Evolutionary conservation across 1,140 invertebrate genomes (phyloP), one percentile per base, ranked within the genome.

Genomic region (Daktulosphaira vitifoliae): DNA sequence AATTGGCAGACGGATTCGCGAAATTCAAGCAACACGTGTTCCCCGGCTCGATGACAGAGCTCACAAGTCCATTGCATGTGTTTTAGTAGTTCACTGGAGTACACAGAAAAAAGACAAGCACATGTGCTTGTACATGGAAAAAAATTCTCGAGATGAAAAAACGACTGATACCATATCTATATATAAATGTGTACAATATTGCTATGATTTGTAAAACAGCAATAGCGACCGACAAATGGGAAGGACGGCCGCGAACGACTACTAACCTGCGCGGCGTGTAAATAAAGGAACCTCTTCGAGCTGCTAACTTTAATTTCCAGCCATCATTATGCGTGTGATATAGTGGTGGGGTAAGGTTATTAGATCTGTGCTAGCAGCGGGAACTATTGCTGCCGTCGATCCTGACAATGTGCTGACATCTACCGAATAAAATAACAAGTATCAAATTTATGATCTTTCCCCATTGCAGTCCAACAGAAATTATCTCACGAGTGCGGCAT

Each of bases 281-380:
- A 54, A 54, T 39, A 54, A 23, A 54, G n/a, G 33, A 54, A 54
- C 52, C 37, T 54, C 22, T 54, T n/a, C 51, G 33, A 20, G 20
- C 18, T n/a, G 51, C 18, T 33, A 18, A 29, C 37, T 39, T 38
- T 22, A 18, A 53, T 53, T 53, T 53, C 52, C 52, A 54, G 52
- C 15, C 26, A 22, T 37, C 33, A 18, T 26, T 2, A 33, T 7
- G 52, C 16, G 5, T 42, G 7, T 4, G n/a, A 42, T 4, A 16
- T 42, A 16, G 39, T 37, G 13, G 37, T 16, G 33, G 20, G 7
- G 20, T 20, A 38, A 54, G 33, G 33, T n/a, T n/a, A 38, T 39
- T 6, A 11, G 29, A 33, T 33, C 11, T 33, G 29, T 11, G 29
- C 5, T 11, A 11, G 11, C 29, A 6, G 29, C 11, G 11, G n/a